Evolutionary conservation across 2,113 vertebrate genomes (phyloP).

Genomic region (Gymnorhina tibicen): DNA sequence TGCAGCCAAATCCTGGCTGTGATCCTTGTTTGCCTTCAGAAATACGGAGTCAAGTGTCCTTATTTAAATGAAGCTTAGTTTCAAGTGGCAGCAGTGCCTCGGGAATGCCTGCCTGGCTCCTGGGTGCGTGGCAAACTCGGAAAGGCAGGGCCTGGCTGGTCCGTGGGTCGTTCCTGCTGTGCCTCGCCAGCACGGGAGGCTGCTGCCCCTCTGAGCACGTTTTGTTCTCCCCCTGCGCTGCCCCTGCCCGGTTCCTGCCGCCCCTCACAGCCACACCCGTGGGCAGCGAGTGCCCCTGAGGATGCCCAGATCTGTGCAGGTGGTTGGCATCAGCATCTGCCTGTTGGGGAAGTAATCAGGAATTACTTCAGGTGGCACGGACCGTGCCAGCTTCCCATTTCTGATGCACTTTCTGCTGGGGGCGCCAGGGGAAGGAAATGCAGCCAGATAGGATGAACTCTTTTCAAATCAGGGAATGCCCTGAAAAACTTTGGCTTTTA

Average conservation of each 20-base stretch:
- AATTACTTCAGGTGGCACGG: background rate
- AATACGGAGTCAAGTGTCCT: background rate
- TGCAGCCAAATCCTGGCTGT: background rate
- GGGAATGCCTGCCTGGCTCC: background rate
- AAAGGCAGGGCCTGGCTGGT: background rate
- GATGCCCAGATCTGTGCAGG: rapidly evolving
- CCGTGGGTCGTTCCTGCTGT: background rate
- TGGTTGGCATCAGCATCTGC: background rate
- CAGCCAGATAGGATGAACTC: background rate
- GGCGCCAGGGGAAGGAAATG: background rate
- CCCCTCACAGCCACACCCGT: rapidly evolving
- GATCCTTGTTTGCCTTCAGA: conserved; percentile 1
- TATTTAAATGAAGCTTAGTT: background rate
- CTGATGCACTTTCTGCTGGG: background rate
- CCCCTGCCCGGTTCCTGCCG: rapidly evolving
- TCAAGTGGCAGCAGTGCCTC: background rate
- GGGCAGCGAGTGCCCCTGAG: background rate
- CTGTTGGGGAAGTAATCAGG: background rate
- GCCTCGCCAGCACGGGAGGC: background rate
- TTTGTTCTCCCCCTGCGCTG: background rate
- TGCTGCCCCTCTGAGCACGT: background rate
- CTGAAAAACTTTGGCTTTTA: background rate
- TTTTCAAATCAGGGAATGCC: background rate
- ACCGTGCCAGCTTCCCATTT: background rate
- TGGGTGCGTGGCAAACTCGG: background rate